Evolutionary conservation across 2,888 invertebrate species (phyloP).

Genomic region (Exephanes ischioxanthus): DNA sequence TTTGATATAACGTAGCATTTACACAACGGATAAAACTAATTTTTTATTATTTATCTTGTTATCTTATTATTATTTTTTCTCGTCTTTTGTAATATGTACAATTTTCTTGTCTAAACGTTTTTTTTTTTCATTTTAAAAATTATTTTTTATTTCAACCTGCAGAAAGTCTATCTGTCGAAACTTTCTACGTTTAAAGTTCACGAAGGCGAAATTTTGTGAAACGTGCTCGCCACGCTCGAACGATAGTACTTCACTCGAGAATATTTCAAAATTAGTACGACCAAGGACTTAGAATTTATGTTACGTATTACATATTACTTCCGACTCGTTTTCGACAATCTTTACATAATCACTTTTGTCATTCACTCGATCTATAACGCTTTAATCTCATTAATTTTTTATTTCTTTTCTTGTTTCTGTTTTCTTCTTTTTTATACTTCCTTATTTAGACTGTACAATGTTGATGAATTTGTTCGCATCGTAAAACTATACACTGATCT

Average conservation of each 20-base stretch:
- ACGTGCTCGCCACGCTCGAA: slow-evolving; percentile 6
- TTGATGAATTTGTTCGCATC: slow-evolving; percentile 31
- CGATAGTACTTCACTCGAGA: slow-evolving; percentile 12
- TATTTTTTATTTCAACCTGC: not conserved
- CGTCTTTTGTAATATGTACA: slow-evolving; percentile 62
- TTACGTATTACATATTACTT: slow-evolving; percentile 51
- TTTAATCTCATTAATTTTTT: slow-evolving; percentile 31
- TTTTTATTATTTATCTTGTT: slow-evolving; percentile 37
- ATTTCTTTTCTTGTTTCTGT: not conserved
- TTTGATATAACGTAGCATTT: slow-evolving; percentile 74
- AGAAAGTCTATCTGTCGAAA: slow-evolving; percentile 6
- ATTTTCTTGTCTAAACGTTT: slow-evolving; percentile 54
- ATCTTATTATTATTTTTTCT: slow-evolving; percentile 43
- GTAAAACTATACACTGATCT: slow-evolving; percentile 28
- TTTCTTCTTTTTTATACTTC: not conserved
- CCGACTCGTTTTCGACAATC: slow-evolving; percentile 20
- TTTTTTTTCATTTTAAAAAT: not conserved
- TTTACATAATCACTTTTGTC: slow-evolving; percentile 36
- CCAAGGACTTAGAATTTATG: slow-evolving; percentile 41
- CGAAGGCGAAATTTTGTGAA: slow-evolving; percentile 18
- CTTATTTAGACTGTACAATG: slow-evolving; percentile 30
- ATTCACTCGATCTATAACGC: slow-evolving; percentile 26
- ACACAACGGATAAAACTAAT: slow-evolving; percentile 62
- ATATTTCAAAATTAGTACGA: slow-evolving; percentile 50
- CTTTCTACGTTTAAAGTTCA: slow-evolving; percentile 22